Base-by-base conservation (phyloP, 2,888 invertebrate genomes). In the Oligia latruncula region DNA sequence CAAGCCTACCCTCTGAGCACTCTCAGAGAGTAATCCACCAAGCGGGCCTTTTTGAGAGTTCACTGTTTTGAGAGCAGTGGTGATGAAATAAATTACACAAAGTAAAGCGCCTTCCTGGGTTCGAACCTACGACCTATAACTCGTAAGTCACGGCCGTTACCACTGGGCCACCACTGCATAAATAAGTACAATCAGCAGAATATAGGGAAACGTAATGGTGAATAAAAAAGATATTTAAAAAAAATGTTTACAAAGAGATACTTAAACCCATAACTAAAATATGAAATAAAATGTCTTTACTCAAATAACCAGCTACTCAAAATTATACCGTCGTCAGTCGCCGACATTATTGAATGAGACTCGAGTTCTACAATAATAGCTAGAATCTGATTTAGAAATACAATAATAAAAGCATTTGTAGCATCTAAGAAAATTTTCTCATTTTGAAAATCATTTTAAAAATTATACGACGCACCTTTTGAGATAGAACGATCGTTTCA, bases 311-410 rank as follows among this genome's bases (percentile, higher is more conserved):
- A 58, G 23, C 23, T 1, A 43, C 52, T 64, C 35, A 55, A 60
- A 77, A 64, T 60, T 5, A 17, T 29, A 79, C n/a, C 17, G 49
- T 60, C 58, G 13, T 60, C 13, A 49, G 17, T 78, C 40, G 17
- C 17, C n/a, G 40, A 29, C 20, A 20, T 68, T 58, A 64, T 80
- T 62, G n/a, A 64, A 74, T 58, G 4, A 58, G 46, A 46, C 60
- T 55, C 35, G n/a, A 74, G 67, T 29, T 62, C 35, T 65, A 65
- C n/a, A 71, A 40, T 49, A 65, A 78, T 55, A 71, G 15, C 71
- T 29, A 29, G 8, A 68, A 80, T 68, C 13, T 73, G 62, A 80
- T 80, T 74, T 73, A 80, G 73, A 68, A 80, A 68, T 55, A 74
- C 17, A 80, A 68, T 29, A 68, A 46, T 60, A 75, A 43, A 81